Percentiles rank a stretch among this genome's conserved stretches.
These are phyloP conservation scores for Periophthalmus magnuspinnatus DNA, from an alignment of 2,797 vertebrate species.

Conservation along the genomic window DNA sequence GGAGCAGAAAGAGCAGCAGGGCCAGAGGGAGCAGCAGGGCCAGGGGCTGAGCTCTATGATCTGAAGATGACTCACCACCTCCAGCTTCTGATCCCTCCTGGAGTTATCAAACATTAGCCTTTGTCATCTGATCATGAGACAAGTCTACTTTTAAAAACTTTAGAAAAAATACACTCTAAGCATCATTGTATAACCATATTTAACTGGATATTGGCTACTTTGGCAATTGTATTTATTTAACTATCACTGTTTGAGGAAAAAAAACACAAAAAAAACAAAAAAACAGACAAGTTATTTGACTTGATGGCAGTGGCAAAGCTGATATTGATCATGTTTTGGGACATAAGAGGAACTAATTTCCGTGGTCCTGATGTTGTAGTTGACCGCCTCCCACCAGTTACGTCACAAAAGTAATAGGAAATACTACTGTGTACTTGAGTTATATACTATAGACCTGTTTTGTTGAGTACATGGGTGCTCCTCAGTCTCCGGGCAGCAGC, in stretches of 20 bases:
- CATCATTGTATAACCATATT: neutral
- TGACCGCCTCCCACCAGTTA: too few relatives aligned
- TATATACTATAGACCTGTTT: neutral
- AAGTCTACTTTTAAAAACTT: neutral
- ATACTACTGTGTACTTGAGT: too few relatives aligned
- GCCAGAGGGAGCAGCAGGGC: neutral
- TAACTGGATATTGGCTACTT: neutral
- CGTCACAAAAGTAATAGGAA: too few relatives aligned
- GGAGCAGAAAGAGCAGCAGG: too few relatives aligned
- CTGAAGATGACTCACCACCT: conserved; percentile 56
- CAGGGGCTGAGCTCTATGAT: conserved; percentile 18
- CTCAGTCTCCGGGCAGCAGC: neutral
- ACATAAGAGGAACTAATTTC: too few relatives aligned
- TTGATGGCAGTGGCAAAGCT: too few relatives aligned
- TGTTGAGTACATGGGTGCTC: neutral
- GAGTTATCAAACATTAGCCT: neutral
- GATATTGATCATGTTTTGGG: too few relatives aligned
- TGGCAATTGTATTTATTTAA: neutral
- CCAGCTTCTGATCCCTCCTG: conserved; percentile 35
- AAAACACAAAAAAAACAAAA: too few relatives aligned
- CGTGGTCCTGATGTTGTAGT: neutral
- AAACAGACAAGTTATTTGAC: too few relatives aligned
- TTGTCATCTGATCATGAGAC: conserved; percentile 11
- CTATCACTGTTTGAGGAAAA: too few relatives aligned
- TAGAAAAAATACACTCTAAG: neutral